Base-by-base conservation (phyloP, 2,797 vertebrate genomes). In the Petrocephalus sullivani region DNA sequence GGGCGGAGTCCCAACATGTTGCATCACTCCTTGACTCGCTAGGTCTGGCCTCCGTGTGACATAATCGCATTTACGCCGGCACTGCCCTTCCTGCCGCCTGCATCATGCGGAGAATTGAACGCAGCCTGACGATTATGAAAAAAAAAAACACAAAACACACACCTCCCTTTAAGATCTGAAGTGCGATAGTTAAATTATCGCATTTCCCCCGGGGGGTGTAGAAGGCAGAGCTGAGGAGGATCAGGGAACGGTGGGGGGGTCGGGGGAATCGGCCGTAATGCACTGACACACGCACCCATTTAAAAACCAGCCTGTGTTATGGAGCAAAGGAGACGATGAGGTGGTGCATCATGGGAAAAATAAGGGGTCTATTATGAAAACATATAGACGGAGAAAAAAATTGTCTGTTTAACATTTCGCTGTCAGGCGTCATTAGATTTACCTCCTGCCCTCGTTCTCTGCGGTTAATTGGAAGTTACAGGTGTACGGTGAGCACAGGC, bases 401-500 rank as follows among this genome's bases (percentile, higher is more conserved):
- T 91, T 91, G 92, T 92, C 93, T 93, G 90, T 64, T 53, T 81
- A 85, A 90, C 86, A 21, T 88, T 87, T 87, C 4, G 7, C 51
- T 90, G 89, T 89, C 90, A 89, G 90, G 85, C 91, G 87, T 83
- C 89, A 90, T 92, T 90, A 92, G 93, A 93, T 94, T 94, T 93
- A 94, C 93, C 92, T 93, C 91, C 91, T 90, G 90, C 93, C 90
- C 78, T 90, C 56, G 88, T 90, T 92, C 89, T 92, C 91, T 91
- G 92, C 90, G 91, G 90, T 93, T 95, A 94, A 96, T 95, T 95
- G 93, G 92, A 93, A 92, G 91, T 89, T 91, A 92, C 85, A 89
- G 90, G 81, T 91, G 87, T 92, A 91, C 91, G 89, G 91, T 61
- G 89, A 92, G 90, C 90, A 91, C 90, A n/a, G 89, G 41, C 90